Conservation (phyloP, 2,888 invertebrate genomes). For the Brachynemurus nebulosus region DNA sequence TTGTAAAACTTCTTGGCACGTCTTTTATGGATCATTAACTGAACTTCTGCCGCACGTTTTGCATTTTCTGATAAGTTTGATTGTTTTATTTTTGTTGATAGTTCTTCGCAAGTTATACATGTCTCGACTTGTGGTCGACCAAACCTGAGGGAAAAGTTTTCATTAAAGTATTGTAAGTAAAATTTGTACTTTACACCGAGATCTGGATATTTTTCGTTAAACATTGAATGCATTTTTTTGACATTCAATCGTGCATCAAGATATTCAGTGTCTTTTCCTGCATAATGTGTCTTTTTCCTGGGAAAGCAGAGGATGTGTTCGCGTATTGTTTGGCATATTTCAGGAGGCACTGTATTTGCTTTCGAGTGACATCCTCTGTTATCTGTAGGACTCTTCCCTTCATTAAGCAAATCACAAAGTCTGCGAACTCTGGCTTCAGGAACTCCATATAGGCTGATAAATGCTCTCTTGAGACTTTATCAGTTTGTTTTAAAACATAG, state of each 20-base stretch:
- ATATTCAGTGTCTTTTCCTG: constrained; percentile 15
- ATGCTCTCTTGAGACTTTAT: constrained; percentile 12
- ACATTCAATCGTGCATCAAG: constrained; percentile 19
- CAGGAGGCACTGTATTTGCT: constrained; percentile 12
- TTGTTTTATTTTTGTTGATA: constrained; percentile 16
- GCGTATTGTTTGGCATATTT: constrained; percentile 11
- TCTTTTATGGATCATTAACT: constrained; percentile 17
- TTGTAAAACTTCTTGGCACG: constrained; percentile 19
- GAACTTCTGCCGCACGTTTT: constrained; percentile 15
- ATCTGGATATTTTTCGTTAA: constrained; percentile 14
- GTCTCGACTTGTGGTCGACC: constrained; percentile 19
- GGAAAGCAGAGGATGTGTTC: constrained; percentile 13
- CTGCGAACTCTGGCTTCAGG: constrained; percentile 10
- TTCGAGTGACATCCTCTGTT: constrained; percentile 10
- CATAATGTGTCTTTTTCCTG: constrained; percentile 16
- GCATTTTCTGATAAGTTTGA: constrained; percentile 11
- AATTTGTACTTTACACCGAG: constrained; percentile 17
- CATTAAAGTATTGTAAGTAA: constrained; percentile 18
- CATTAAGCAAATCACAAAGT: constrained; percentile 11
- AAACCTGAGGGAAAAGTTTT: constrained; percentile 18
- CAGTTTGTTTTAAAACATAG: constrained; percentile 7
- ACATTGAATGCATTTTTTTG: constrained; percentile 17
- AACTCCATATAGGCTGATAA: constrained; percentile 11
- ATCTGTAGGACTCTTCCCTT: constrained; percentile 11
- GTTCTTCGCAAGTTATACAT: constrained; percentile 17